Evolutionary conservation across 1,140 invertebrate species (phyloP), one percentile per base, ranked within the genome.

Genomic region (Aphaenogaster ashmeadi): DNA sequence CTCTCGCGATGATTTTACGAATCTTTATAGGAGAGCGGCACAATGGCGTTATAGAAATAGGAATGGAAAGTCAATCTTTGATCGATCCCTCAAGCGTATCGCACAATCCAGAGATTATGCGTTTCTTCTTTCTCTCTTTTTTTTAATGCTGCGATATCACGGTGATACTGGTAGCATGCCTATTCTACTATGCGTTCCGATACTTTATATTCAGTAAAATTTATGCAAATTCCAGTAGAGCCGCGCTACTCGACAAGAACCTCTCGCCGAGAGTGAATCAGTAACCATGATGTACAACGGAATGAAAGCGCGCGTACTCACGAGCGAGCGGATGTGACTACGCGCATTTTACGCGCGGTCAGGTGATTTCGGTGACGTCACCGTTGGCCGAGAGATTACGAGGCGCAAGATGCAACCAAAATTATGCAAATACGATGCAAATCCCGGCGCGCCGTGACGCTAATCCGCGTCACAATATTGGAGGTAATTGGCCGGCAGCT

Each of bases 391-490:
- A 87, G 86, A 93, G 88, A 93, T 94, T 94, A 94, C 91, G 72
- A 85, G 89, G 86, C 84, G 88, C 92, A 90, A 92, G 91, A 92
- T 94, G 94, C 94, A 94, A 92, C 93, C 92, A 90, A 95, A 95
- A 95, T 95, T 95, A 95, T 95, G 94, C 92, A 95, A 95, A 95
- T 94, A 93, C 91, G 79, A 95, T 95, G 94, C 94, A 95, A 95
- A 95, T 95, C 94, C 92, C 74, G 88, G 69, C 89, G 86, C 91
- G 90, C 88, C 84, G 87, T 93, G 94, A 95, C 94, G 94, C 90
- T 95, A 95, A 95, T 94, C 94, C 93, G 84, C 94, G 93, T 95
- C 94, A 94, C 93, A 94, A 95, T 95, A 95, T 95, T 94, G 94
- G 91, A 95, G 93, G 94, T 95, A 95, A 95, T 95, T 95, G 94